Base-by-base conservation (phyloP, 2,888 invertebrate species). In the Eupithecia centaureata region DNA sequence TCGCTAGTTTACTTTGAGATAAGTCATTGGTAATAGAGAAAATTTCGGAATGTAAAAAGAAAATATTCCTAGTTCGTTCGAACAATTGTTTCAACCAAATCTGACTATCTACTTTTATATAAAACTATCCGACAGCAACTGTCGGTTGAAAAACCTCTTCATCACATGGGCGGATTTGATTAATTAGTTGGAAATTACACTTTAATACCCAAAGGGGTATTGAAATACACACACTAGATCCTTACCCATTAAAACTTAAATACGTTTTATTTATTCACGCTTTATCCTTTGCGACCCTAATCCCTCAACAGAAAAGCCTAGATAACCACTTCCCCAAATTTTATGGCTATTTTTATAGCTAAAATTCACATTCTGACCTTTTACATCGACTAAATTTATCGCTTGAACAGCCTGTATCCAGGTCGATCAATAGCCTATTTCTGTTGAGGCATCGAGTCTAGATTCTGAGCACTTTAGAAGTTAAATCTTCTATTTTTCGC, bases 291-390 rank as follows among this genome's bases (percentile, higher is more conserved):
- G 47, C 47, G 10, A 47, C 47, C 47, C 22, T 47, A 47, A 47
- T 10, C 10, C 47, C 22, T 22, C 5, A 4, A n/a, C 22, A 22
- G 22, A 22, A 47, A 47, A 18, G 10, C 18, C 47, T 47, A 47
- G 22, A 47, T 47, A 47, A 22, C 22, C 42, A n/a, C 42, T 42
- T 47, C 12, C 12, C 22, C 47, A 22, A 22, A 47, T 47, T 47
- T 47, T 2, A 47, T 22, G 47, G 47, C 22, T 47, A 47, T 47
- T 47, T 22, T 47, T 47, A 47, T 22, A 47, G 58, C 15, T 38
- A 32, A 61, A 61, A 30, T 61, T 59, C 35, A 33, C 52, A 28
- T 12, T 47, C 47, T 47, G 47, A 22, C 47, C 47, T 47, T 47
- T 47, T 47, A 47, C 47, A 47, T 47, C 10, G 3, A 47, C 42